A percentile compares a stretch with the other conserved stretches of the same genome.
Evolutionary conservation across 35 echinoderm and acorn worm genomes (phyloP).

Genomic region (Chiridota heheva): DNA sequence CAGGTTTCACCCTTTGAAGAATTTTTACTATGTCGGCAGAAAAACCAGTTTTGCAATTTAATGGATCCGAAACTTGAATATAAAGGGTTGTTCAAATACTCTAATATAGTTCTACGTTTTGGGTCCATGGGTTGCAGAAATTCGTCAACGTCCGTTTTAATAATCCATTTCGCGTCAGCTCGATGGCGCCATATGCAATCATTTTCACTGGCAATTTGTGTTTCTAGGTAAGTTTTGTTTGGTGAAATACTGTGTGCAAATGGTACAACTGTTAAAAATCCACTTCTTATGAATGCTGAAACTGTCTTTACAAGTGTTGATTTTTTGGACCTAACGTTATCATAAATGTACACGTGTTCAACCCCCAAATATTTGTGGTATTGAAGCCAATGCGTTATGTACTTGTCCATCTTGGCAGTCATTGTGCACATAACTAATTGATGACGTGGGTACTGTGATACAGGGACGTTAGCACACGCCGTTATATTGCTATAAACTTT

Average conservation of each 20-base stretch:
- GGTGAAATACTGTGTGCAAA: slow-evolving; percentile 59
- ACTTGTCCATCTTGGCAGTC: slow-evolving; percentile 59
- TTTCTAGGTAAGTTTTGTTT: slow-evolving; percentile 86
- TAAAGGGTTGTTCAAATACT: slow-evolving; percentile 40
- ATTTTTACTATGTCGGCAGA: slow-evolving; percentile 14
- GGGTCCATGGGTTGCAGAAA: slow-evolving; percentile 88
- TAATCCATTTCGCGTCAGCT: slow-evolving; percentile 67
- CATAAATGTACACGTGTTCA: slow-evolving; percentile 70
- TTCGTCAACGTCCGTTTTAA: slow-evolving; percentile 94
- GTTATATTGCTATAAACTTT: background rate
- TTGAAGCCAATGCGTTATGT: slow-evolving; percentile 60
- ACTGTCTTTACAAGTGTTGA: background rate
- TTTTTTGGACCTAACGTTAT: slow-evolving; percentile 47
- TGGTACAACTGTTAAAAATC: slow-evolving; percentile 88
- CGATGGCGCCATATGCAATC: slow-evolving; percentile 88
- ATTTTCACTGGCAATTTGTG: slow-evolving; percentile 87
- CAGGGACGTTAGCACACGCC: background rate
- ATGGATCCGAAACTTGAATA: background rate
- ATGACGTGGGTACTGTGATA: background rate
- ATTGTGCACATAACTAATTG: slow-evolving; percentile 71
- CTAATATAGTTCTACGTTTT: slow-evolving; percentile 14
- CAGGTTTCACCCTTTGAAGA: background rate
- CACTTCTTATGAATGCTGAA: slow-evolving; percentile 17
- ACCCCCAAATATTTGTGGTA: slow-evolving; percentile 71
- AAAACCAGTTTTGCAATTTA: slow-evolving; percentile 55